phyloP scores from a whole-genome alignment of 2,888 invertebrate species.

The Sphaerophoria taeniata region DNA sequence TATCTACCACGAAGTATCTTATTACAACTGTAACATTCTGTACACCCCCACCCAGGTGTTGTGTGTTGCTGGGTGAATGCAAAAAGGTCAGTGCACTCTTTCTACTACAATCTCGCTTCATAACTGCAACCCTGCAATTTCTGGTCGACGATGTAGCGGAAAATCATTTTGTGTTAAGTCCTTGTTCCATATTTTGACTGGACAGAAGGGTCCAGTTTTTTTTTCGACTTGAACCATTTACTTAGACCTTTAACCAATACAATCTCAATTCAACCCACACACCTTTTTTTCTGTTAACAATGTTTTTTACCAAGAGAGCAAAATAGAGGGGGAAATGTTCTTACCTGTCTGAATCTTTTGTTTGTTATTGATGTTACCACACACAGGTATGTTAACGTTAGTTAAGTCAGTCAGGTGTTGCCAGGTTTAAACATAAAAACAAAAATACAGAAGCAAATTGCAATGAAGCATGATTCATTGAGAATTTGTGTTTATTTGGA shows the following conservation, averaged over 20 bases:
- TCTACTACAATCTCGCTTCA: not conserved
- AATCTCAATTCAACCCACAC: slow-evolving; percentile 19
- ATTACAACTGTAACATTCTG: not conserved
- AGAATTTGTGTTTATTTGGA: not conserved
- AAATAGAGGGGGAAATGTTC: slow-evolving; percentile 8
- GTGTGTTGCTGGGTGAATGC: slow-evolving; percentile 16
- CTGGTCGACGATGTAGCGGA: slow-evolving; percentile 24
- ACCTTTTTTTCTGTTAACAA: slow-evolving; percentile 10
- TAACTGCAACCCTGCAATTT: slow-evolving; percentile 17
- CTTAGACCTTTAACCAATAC: slow-evolving; percentile 29
- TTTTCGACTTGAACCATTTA: slow-evolving; percentile 27
- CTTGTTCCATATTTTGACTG: slow-evolving; percentile 60
- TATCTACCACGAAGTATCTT: not conserved
- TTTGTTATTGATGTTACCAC: slow-evolving; percentile 67
- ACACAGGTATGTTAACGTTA: slow-evolving; percentile 49
- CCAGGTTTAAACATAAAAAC: slow-evolving; percentile 40
- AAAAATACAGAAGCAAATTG: not conserved
- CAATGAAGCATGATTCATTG: slow-evolving; percentile 47
- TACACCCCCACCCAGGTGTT: slow-evolving; percentile 17
- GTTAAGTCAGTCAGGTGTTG: slow-evolving; percentile 42
- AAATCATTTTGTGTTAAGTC: slow-evolving; percentile 26
- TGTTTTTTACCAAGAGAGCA: slow-evolving; percentile 7
- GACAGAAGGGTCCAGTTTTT: slow-evolving; percentile 60
- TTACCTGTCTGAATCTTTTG: slow-evolving; percentile 59
- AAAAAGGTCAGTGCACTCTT: slow-evolving; percentile 66